phyloP scores from a whole-genome alignment of 2,113 vertebrate species.

The Aegithalos caudatus region DNA sequence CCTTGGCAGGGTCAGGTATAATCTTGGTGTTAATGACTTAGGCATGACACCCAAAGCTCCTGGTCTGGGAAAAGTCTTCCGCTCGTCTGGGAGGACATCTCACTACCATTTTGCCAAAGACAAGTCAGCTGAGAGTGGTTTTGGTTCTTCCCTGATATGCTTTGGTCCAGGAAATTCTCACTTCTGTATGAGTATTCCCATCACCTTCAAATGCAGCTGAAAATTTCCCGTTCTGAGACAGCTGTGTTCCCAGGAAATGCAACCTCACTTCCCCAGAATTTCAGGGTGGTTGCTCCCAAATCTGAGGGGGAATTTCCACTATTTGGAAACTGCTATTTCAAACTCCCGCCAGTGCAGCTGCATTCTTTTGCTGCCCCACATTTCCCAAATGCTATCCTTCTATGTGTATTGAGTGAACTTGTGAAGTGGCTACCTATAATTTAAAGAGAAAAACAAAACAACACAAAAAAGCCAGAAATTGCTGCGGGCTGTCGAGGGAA shows the following conservation, averaged over 20 bases:
- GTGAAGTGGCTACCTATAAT: not conserved
- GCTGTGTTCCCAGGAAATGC: not conserved
- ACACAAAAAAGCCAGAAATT: not conserved
- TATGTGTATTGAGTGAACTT: rapidly evolving
- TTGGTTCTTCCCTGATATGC: rapidly evolving
- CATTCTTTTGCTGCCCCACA: not conserved
- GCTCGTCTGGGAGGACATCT: not conserved
- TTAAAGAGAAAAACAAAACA: not conserved
- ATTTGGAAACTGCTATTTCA: not conserved
- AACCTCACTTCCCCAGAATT: not conserved
- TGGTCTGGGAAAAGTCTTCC: not conserved
- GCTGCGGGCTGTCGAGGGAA: not conserved
- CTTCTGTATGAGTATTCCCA: rapidly evolving
- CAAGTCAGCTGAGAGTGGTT: not conserved
- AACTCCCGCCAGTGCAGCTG: not conserved
- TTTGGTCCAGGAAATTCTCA: not conserved
- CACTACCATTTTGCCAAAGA: not conserved
- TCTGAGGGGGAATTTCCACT: not conserved
- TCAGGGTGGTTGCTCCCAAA: not conserved
- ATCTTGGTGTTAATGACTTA: not conserved
- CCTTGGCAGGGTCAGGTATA: not conserved
- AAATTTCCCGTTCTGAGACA: not conserved
- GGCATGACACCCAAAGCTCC: not conserved
- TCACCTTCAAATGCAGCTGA: not conserved
- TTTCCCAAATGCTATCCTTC: not conserved